Evolutionary conservation across 1,140 invertebrate species (phyloP), one percentile per base, ranked within the genome.

Genomic region (Aphaenogaster floridana): DNA sequence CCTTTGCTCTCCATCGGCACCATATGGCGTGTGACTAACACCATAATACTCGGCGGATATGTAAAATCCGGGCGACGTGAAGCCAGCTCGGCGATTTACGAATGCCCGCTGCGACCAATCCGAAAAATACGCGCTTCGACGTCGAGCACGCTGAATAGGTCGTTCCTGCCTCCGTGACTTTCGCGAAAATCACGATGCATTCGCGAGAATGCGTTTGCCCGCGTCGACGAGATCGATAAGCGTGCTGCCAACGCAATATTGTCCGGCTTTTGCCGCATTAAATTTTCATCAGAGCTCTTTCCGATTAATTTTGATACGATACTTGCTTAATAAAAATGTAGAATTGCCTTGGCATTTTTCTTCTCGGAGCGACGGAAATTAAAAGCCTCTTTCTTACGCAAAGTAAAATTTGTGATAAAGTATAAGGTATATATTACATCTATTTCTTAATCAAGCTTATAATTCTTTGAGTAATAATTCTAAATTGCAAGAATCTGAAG

Each of bases 1-100:
- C 91, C 90, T 87, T 92, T 87, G 69, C 90, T 88, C 85, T 86
- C 90, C 86, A 88, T 92, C 92, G 87, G 87, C 90, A 86, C 92
- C 92, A 92, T 92, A 92, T 92, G 92, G 90, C 90, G 87, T 83
- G 79, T 83, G 79, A 86, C 90, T 88, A 88, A 91, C 76, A 86
- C 79, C 69, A 88, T 83, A 91, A 91, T 64, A 63, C 64, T 52
- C 78, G 74, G 39, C 61, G 81, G 72, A 64, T 88, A 68, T 79
- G 87, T 77, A 84, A 87, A 87, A 87, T 48, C 57, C 57, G 36
- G 13, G 48, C 71, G 63, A 68, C 72, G 50, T 61, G 54, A n/a
- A 21, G 57, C 63, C 36, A 45, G 13, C 69, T 52, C 42, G 57
- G 8, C 57, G 50, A 11, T 81, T 76, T 64, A 57, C 54, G 57